Conservation (phyloP, 2,113 vertebrate species). For the Alethe castanea region DNA sequence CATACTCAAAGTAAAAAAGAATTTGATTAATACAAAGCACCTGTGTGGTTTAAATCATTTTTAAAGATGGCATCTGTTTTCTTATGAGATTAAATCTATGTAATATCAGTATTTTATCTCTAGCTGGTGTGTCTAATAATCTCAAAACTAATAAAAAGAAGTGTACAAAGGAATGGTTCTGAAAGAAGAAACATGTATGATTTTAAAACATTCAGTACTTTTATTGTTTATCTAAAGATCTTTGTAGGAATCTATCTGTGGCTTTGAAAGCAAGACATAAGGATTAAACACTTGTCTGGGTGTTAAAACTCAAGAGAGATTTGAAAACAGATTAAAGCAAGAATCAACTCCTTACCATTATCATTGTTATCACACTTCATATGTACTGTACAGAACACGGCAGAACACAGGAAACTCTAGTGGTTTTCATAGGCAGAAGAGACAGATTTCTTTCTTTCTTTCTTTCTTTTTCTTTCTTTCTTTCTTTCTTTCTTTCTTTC, state of each 20-base stretch:
- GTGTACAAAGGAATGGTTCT: not conserved
- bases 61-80: slow-evolving; percentile 40
- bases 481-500: not conserved
- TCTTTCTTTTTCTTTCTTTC: not conserved
- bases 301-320: not conserved
- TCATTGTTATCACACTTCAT: not conserved
- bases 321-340: not conserved
- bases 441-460: not conserved
- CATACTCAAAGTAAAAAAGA: not conserved
- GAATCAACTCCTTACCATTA: not conserved
- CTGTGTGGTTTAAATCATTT: slow-evolving; percentile 28
- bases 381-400: not conserved
- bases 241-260: not conserved
- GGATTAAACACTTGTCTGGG: not conserved
- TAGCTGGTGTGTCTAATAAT: not conserved
- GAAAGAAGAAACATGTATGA: not conserved
- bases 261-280: not conserved
- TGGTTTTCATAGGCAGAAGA: not conserved
- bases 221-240: not conserved
- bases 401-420: not conserved
- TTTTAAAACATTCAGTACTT: not conserved
- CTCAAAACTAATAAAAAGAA: not conserved
- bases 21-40: slow-evolving; percentile 54
- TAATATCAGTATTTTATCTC: slow-evolving; percentile 8
- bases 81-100: slow-evolving; percentile 27